These are phyloP conservation scores for Andrena minutula DNA, from an alignment of 2,888 invertebrate species.

Conservation along the genomic window DNA sequence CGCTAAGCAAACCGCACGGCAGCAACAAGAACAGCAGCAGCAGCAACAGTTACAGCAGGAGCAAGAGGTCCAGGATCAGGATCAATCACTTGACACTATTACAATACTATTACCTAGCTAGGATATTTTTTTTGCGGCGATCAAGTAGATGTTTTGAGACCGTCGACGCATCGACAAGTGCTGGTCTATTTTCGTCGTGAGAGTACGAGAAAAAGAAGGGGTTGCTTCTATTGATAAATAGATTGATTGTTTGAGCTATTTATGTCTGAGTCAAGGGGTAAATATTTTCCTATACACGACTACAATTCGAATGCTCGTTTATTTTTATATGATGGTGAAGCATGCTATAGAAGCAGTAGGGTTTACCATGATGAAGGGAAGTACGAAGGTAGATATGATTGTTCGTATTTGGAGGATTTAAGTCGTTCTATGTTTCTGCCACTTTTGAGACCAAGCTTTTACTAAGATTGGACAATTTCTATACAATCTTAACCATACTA, in stretches of 20 bases:
- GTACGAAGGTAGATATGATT: constrained; percentile 3
- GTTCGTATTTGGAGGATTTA: constrained; percentile 34
- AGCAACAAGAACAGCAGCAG: constrained; percentile 68
- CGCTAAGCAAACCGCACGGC: constrained; percentile 79
- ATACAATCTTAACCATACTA: not conserved
- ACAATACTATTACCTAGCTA: constrained; percentile 68
- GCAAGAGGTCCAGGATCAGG: constrained; percentile 35
- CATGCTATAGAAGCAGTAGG: not conserved
- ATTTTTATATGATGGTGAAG: constrained; percentile 41
- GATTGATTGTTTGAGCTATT: not conserved
- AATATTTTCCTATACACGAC: not conserved
- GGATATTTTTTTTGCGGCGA: not conserved
- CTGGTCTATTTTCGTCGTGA: not conserved
- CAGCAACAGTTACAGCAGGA: constrained; percentile 57
- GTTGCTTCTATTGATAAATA: constrained; percentile 15
- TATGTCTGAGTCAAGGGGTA: not conserved
- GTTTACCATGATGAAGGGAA: not conserved
- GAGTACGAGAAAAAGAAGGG: not conserved
- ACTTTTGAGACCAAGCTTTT: not conserved
- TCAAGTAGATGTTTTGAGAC: not conserved
- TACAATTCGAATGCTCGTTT: constrained; percentile 12
- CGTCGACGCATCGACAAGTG: not conserved
- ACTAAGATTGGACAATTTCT: not conserved
- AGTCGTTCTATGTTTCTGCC: constrained; percentile 4
- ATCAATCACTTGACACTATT: constrained; percentile 53